Evolutionary conservation across 2,113 vertebrate species (phyloP), one percentile per base, ranked within the genome.

Genomic region (Anguilla rostrata): DNA sequence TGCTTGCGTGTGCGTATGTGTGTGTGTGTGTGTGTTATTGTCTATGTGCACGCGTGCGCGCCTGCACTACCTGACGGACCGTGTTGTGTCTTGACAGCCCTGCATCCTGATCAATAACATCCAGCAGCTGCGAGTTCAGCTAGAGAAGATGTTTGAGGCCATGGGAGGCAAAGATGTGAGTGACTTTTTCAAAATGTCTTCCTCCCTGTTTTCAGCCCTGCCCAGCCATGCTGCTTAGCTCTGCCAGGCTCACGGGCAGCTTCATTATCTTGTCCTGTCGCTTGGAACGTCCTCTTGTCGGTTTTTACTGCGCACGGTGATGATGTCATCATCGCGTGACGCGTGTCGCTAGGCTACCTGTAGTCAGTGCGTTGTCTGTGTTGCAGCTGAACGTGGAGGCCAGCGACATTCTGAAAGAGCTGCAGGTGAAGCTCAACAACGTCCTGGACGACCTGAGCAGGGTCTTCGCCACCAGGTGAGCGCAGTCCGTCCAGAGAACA

Each of bases 341-440:
- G 20, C 78, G 34, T 80, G 39, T 41, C 20, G 34, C 75, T 63
- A 26, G 7, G 26, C 46, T 56, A 34, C 20, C 82, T 26, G 56
- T 39, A n/a, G 39, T 88, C 57, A 86, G 80, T 81, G n/a, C 39
- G 16, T 34, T 87, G 39, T 86, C 4, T 56, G 3, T 83, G 39
- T 53, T 91, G 41, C 89, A 99, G 98, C 94, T 99, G 92, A 98
- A 98, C 57, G 94, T 97, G 4, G 98, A 99, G 92, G 98, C 98
- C 88, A 99, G 98, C 9, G 97, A 99, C 87, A 97, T 98, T 90
- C 94, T 99, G 86, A 99, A 99, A 90, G 98, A 99, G 63, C 95
- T 99, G 46, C 98, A 99, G 89, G 95, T 99, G 87, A 99, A 99
- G 84, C 98, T 99, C 84, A 99, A 99, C 94, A 99, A 97, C 0